Evolutionary conservation across 2,113 vertebrate species (phyloP).

Genomic region (Dissostichus mawsoni): DNA sequence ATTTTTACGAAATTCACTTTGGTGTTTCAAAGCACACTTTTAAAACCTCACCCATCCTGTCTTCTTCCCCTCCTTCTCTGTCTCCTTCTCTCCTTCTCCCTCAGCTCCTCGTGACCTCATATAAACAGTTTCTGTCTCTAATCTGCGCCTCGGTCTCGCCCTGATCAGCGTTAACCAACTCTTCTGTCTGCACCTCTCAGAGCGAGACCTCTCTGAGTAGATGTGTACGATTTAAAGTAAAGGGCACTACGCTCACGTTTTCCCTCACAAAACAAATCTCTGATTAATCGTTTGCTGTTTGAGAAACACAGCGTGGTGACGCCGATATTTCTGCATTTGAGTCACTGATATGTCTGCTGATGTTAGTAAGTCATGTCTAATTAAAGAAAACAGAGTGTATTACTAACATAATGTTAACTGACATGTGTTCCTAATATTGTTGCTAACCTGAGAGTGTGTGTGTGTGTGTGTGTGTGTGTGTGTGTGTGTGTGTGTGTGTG

Average conservation of each 20-base stretch:
- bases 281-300: background rate
- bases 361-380: constrained; percentile 4
- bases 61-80: background rate
- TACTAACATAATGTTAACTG: background rate
- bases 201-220: background rate
- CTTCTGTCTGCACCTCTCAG: background rate
- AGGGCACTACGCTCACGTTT: background rate
- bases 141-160: constrained; percentile 2
- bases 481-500: constrained; percentile 40
- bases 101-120: constrained; percentile 49
- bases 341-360: constrained; percentile 3
- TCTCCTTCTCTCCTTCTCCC: background rate
- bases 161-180: background rate
- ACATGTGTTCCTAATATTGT: constrained; percentile 21
- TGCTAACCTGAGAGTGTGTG: constrained; percentile 40
- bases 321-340: constrained; percentile 16
- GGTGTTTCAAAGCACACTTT: background rate
- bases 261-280: background rate
- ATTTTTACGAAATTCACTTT: background rate
- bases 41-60: background rate
- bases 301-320: background rate
- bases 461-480: constrained; percentile 9
- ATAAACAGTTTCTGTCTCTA: constrained; percentile 41
- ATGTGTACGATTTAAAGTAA: background rate
- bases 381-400: background rate